Percentiles rank a stretch among this genome's conserved stretches.
Conservation (phyloP, 2,797 vertebrate genomes). For the Hypotaenidia okinawae region DNA sequence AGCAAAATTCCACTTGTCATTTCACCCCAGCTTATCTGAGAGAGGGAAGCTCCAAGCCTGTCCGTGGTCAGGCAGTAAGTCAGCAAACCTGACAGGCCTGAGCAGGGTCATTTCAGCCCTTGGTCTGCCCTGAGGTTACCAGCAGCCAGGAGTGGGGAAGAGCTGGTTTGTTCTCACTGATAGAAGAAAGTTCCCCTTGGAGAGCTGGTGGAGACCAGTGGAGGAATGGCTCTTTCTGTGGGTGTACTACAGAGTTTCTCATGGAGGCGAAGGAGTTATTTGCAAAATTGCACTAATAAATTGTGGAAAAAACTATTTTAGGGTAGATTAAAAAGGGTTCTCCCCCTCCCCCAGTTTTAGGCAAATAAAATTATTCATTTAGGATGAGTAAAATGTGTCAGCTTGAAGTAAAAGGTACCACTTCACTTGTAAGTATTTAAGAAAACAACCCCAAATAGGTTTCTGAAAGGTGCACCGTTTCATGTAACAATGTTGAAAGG, state of each 20-base stretch:
- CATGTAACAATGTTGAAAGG: slow-evolving; percentile 44
- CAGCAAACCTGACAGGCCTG: background rate
- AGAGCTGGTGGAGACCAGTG: background rate
- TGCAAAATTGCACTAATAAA: background rate
- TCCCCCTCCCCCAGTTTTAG: fast-evolving
- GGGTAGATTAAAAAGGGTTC: background rate
- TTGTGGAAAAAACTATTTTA: background rate
- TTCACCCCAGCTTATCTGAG: background rate
- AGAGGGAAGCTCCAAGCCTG: background rate
- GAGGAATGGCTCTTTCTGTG: background rate
- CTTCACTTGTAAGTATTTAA: slow-evolving; percentile 33
- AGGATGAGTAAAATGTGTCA: background rate
- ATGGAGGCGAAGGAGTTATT: background rate
- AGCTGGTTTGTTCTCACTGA: background rate
- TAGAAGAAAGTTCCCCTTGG: background rate
- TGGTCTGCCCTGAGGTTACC: background rate
- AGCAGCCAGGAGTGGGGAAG: background rate
- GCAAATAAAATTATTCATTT: background rate
- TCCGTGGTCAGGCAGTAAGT: background rate
- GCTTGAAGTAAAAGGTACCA: background rate
- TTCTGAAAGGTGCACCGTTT: slow-evolving; percentile 22
- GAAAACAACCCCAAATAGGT: slow-evolving; percentile 7
- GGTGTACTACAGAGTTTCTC: background rate
- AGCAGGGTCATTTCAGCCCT: background rate
- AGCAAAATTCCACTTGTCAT: background rate